These are phyloP conservation scores for Parnassius glacialis DNA, from an alignment of 2,888 invertebrate genomes.

Conservation along the genomic window DNA sequence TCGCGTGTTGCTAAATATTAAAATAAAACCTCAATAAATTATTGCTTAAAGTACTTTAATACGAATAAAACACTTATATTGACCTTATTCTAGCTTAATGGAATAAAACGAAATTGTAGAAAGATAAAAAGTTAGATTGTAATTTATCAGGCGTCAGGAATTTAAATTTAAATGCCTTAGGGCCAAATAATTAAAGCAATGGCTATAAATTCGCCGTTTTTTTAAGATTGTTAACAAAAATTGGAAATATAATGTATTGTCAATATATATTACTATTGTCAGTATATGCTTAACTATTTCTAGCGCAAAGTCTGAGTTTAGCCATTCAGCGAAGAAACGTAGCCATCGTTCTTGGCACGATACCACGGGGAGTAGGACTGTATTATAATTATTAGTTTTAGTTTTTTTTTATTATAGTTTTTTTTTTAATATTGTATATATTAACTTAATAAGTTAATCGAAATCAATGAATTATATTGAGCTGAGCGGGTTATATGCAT, in stretches of 20 bases:
- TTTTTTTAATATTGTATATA: too few relatives aligned
- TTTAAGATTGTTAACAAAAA: not conserved
- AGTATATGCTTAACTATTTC: too few relatives aligned
- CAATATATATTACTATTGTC: too few relatives aligned
- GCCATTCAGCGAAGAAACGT: too few relatives aligned
- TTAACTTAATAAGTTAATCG: too few relatives aligned
- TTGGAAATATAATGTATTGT: not conserved
- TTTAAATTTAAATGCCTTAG: slow-evolving; percentile 15
- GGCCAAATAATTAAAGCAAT: slow-evolving; percentile 19
- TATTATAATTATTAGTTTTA: too few relatives aligned
- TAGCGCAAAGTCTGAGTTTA: too few relatives aligned
- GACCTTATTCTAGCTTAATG: not conserved
- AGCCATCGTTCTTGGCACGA: too few relatives aligned
- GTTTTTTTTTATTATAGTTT: too few relatives aligned
- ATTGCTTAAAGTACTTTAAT: slow-evolving; percentile 11
- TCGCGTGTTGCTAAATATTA: slow-evolving; percentile 24
- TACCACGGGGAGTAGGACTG: too few relatives aligned
- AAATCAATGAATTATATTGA: too few relatives aligned
- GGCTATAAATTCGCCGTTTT: slow-evolving; percentile 6
- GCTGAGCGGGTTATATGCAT: too few relatives aligned
- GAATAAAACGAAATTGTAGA: not conserved
- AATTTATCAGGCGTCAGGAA: slow-evolving; percentile 16
- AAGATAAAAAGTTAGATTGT: slow-evolving; percentile 11
- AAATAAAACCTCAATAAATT: slow-evolving; percentile 25
- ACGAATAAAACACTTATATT: not conserved